Percentiles rank a stretch among this genome's conserved stretches.
These are phyloP conservation scores for Calyptommatus sinebrachiatus DNA, from an alignment of 2,113 vertebrate species.

Conservation along the genomic window DNA sequence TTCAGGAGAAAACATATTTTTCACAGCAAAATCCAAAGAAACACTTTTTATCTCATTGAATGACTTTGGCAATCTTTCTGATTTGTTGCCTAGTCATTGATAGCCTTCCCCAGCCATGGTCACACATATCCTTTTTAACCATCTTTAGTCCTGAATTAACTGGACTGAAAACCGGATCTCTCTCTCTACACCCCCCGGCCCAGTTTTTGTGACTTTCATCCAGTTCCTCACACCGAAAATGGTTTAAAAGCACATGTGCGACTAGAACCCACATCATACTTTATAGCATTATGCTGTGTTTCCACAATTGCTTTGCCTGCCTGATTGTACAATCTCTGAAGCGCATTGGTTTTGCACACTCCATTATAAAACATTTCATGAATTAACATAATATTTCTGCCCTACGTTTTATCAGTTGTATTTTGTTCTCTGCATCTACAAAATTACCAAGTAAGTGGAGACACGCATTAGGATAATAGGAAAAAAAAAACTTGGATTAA, in stretches of 20 bases:
- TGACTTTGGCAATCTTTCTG: constrained; percentile 55
- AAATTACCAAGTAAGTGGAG: constrained; percentile 55
- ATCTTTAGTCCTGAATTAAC: too few relatives aligned
- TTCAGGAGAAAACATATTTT: constrained; percentile 27
- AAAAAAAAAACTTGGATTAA: constrained; percentile 48
- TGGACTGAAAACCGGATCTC: too few relatives aligned
- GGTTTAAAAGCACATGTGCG: too few relatives aligned
- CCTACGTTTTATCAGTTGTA: constrained; percentile 46
- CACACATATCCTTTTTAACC: too few relatives aligned
- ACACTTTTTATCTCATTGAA: constrained; percentile 49
- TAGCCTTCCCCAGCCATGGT: constrained; percentile 36
- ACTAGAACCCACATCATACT: too few relatives aligned
- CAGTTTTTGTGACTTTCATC: too few relatives aligned
- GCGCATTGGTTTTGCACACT: constrained; percentile 29
- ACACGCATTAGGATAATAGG: constrained; percentile 50
- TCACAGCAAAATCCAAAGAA: constrained; percentile 52
- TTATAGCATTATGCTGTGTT: not conserved
- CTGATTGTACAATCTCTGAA: constrained; percentile 29
- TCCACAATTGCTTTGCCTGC: constrained; percentile 40
- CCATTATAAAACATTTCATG: constrained; percentile 14
- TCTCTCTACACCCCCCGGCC: too few relatives aligned
- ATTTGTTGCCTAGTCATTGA: constrained; percentile 50
- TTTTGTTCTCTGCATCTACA: constrained; percentile 51
- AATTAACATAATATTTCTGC: constrained; percentile 18
- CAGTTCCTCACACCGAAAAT: too few relatives aligned